Evolutionary conservation across 2,113 vertebrate species (phyloP).

Genomic region (Gymnobelideus leadbeateri): DNA sequence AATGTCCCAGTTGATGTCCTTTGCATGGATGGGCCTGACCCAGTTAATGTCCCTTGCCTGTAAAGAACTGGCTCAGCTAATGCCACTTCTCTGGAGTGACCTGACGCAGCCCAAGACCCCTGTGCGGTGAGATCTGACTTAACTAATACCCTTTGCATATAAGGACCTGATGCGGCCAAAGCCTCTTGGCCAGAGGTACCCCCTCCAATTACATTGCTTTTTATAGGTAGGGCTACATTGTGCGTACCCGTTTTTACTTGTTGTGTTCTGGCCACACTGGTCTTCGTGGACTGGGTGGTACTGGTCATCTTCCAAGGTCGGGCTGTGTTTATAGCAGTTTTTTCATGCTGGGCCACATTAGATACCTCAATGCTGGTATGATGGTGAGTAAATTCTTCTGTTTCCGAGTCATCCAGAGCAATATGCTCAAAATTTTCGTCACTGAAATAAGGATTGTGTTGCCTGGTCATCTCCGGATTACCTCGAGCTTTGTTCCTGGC

Average conservation of each 20-base stretch:
- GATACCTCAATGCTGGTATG: neutral
- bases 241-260: neutral
- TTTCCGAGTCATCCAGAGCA: neutral
- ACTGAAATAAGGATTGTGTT: neutral
- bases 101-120: neutral
- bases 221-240: neutral
- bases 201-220: neutral
- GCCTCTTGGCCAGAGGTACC: neutral
- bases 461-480: neutral
- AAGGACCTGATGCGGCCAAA: neutral
- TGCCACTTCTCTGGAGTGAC: neutral
- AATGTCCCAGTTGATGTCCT: too few species aligned
- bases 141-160: neutral
- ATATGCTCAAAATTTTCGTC: neutral
- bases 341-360: neutral
- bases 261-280: neutral
- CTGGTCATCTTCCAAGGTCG: neutral
- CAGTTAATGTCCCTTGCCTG: neutral
- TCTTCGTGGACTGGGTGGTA: neutral
- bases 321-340: neutral
- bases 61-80: neutral
- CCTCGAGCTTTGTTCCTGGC: neutral
- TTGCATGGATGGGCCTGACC: neutral
- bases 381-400: neutral
- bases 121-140: neutral